Base-by-base conservation (phyloP, 2,113 vertebrate species). In the Monopterus albus region DNA sequence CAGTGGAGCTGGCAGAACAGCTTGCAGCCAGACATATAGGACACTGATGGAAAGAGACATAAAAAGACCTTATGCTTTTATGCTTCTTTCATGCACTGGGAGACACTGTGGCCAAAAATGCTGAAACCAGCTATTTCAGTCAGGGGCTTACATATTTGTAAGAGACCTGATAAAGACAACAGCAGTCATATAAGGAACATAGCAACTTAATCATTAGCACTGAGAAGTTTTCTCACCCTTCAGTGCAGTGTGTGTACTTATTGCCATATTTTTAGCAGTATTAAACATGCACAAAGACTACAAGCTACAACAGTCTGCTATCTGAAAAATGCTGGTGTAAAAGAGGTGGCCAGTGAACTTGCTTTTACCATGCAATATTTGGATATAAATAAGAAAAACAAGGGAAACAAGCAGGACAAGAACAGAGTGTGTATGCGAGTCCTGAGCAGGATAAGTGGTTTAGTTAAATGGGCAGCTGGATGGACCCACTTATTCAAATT, bases 21-120 rank as follows among this genome's bases (percentile, higher is more conserved):
- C 86, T 87, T 85, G 86, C 76, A 57, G 20, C 50, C 76, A 75
- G 80, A 89, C 82, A 75, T 63, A 84, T 51, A 87, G 82, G 65
- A 79, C 76, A 53, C 76, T 58, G 49, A 72, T 81, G 76, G 83
- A 85, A 75, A 71, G 74, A 67, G 79, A 85, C 68, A 77, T 89
- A 79, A 88, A 87, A 80, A 73, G 33, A 64, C 68, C 57, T 15
- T 65, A 78, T 79, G 85, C 78, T 71, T 76, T 83, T 43, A 83
- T 78, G 77, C 74, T 84, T 79, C 55, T 84, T 76, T 85, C 75
- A 83, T 86, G 78, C 40, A 63, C 40, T 52, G 46, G 20, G 55
- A 73, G 62, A 64, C 52, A 26, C 33, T 18, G 25, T 1, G 26
- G 62, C 53, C 52, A 64, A 67, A 53, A 46, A 20, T 57, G 60